These are phyloP conservation scores for Candidula unifasciata DNA, from an alignment of 2,888 invertebrate genomes.

Conservation along the genomic window DNA sequence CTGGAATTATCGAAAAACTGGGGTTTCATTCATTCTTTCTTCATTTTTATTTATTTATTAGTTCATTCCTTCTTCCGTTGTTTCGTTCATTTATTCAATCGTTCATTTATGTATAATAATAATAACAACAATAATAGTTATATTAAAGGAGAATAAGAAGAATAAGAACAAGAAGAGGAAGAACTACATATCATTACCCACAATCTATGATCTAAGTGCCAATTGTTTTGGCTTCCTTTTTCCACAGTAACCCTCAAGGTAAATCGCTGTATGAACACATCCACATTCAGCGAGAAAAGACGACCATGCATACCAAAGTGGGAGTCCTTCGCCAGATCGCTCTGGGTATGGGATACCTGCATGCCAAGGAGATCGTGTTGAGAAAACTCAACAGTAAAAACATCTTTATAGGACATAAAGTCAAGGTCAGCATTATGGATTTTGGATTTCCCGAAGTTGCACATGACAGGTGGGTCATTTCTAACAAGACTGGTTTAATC, in stretches of 20 bases:
- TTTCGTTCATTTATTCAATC: too few relatives aligned
- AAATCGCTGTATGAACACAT: slow-evolving; percentile 76
- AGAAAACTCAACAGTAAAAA: slow-evolving; percentile 78
- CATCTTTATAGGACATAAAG: slow-evolving; percentile 75
- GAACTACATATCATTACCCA: too few relatives aligned
- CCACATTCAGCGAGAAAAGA: slow-evolving; percentile 70
- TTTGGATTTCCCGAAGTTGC: slow-evolving; percentile 73
- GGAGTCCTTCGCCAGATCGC: slow-evolving; percentile 76
- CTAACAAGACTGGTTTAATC: neutral
- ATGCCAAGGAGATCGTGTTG: slow-evolving; percentile 79
- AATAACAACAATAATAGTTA: too few relatives aligned
- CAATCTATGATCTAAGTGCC: too few relatives aligned
- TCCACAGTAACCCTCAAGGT: slow-evolving; percentile 72
- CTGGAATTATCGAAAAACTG: too few relatives aligned
- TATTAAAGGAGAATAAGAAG: too few relatives aligned
- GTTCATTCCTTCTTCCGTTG: too few relatives aligned
- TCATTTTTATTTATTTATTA: too few relatives aligned
- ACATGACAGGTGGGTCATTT: slow-evolving; percentile 68
- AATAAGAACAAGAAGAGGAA: too few relatives aligned
- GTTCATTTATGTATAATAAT: too few relatives aligned
- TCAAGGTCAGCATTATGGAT: slow-evolving; percentile 77
- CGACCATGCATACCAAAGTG: slow-evolving; percentile 73
- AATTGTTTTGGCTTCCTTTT: too few relatives aligned
- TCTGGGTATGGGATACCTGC: slow-evolving; percentile 79
- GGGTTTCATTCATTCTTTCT: too few relatives aligned